Evolutionary conservation across 2,797 vertebrate species (phyloP), one percentile per base, ranked within the genome.

Genomic region (Miichthys miiuy): DNA sequence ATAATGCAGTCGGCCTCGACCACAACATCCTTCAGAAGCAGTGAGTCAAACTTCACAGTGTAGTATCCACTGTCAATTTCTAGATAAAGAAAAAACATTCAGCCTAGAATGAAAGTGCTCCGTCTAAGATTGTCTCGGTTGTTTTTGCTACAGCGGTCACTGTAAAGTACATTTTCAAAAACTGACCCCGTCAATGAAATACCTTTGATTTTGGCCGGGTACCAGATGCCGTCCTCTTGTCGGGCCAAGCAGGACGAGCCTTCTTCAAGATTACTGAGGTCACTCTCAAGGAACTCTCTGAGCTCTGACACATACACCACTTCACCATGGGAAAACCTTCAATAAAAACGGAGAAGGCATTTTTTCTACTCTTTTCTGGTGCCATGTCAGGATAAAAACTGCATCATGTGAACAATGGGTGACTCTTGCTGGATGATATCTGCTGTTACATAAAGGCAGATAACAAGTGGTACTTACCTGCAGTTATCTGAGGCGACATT

Each of bases 191-290:
- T 25, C 9, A 34, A 1, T 7, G 18, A 1, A 46, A 23, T 70
- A 93, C 98, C 98, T 21, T 93, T 96, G 85, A 99, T 97, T 86
- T 87, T 97, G 34, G 97, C 98, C 0, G 97, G 86, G 79, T 99
- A 96, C 98, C 98, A 99, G 77, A 99, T 97, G 3, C 97, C 96
- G 0, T 99, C 98, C 5, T 96, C 96, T 48, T 97, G 96, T 20
- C 96, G 96, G 1, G 95, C 95, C 91, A 99, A 92, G 91, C 98
- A 99, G n/a, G 97, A 92, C 0, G 97, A 97, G 23, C 97, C 98
- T 20, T 95, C 92, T 81, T 95, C 95, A 63, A 99, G 93, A 0
- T 91, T 82, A 80, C 96, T 95, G 72, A 99, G 95, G 85, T 99
- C 94, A 1, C 94, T 95, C 79, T 98, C 96, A 68, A 96, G 90